phyloP scores from a whole-genome alignment of 1,140 invertebrate genomes.

The Platyscapa corneri region DNA sequence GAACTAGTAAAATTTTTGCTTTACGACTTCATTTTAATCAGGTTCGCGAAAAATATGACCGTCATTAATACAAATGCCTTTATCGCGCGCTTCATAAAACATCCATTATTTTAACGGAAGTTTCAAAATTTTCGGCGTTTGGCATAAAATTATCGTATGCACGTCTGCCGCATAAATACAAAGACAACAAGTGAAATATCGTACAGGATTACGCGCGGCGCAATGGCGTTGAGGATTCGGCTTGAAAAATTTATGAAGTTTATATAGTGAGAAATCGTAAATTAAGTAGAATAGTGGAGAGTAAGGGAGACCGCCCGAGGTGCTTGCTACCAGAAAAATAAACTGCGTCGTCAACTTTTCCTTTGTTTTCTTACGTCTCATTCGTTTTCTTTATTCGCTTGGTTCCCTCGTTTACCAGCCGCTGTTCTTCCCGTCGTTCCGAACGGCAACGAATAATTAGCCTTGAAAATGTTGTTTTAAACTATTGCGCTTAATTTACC shows the following conservation, averaged over 20 bases:
- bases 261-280: not conserved
- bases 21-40: too few relatives aligned
- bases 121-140: too few relatives aligned
- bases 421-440: not conserved
- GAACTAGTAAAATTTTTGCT: too few relatives aligned
- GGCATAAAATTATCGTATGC: too few relatives aligned
- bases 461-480: constrained; percentile 35
- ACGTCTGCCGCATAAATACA: too few relatives aligned
- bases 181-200: too few relatives aligned
- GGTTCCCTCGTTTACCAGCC: not conserved
- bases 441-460: constrained; percentile 25
- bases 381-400: constrained; percentile 12
- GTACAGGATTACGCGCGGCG: not conserved
- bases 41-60: too few relatives aligned
- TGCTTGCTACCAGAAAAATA: constrained; percentile 42
- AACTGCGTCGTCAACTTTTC: constrained; percentile 38
- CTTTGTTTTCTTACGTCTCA: constrained; percentile 32
- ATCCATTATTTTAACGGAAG: too few relatives aligned
- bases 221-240: not conserved
- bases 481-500: constrained; percentile 12
- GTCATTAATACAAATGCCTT: too few relatives aligned
- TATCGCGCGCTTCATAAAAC: too few relatives aligned
- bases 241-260: constrained; percentile 22
- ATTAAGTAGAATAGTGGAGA: not conserved
- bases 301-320: constrained; percentile 37